Conservation (phyloP, 2,797 vertebrate genomes). For the Gallinago solitaria region DNA sequence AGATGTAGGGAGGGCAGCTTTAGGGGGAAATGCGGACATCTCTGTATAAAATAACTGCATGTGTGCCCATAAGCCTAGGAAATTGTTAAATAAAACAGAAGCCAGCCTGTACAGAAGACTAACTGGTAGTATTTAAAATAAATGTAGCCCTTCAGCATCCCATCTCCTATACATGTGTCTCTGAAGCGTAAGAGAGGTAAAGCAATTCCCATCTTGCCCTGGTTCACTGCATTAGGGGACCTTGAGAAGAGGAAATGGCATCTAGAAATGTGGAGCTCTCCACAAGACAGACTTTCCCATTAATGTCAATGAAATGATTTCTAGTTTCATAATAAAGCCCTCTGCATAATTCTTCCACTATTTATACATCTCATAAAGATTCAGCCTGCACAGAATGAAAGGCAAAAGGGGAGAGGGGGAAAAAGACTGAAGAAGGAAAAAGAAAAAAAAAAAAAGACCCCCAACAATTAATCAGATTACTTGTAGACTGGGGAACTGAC, state of each 20-base stretch:
- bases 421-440: not conserved
- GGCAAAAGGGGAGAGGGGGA: not conserved
- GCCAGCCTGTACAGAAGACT: not conserved
- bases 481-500: not conserved
- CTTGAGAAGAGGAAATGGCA: constrained; percentile 54
- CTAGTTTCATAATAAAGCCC: constrained; percentile 53
- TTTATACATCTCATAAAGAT: constrained; percentile 55
- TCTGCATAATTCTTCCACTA: constrained; percentile 58
- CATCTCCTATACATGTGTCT: not conserved
- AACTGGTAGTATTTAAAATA: not conserved
- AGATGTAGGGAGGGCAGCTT: not conserved
- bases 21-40: not conserved
- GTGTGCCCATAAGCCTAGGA: not conserved
- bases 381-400: not conserved
- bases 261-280: constrained; percentile 66
- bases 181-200: not conserved
- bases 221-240: constrained; percentile 51
- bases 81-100: not conserved
- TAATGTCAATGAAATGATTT: constrained; percentile 73
- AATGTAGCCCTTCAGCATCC: not conserved
- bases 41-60: not conserved
- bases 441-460: too few relatives aligned
- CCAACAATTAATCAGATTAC: not conserved
- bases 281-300: constrained; percentile 70
- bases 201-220: not conserved